Base-by-base conservation (phyloP, 2,888 invertebrate species). In the Drosophila anomalata region DNA sequence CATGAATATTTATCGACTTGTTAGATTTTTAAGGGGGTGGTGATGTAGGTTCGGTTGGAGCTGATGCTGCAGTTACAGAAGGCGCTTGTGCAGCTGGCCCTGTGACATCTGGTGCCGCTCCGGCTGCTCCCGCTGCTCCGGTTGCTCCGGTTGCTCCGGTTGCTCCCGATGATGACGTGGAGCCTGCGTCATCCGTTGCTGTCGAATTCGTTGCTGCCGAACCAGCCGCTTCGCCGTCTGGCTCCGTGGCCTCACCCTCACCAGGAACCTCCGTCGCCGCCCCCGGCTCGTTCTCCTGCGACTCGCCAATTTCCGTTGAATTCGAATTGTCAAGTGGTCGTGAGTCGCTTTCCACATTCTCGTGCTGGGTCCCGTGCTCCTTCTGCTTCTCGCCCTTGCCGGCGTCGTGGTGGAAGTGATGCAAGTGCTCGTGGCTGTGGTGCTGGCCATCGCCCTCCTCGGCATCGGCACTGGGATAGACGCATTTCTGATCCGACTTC, bases 361-460 rank as follows among this genome's bases (percentile, higher is more conserved):
- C 55, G 50, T 36, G 31, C 31, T 2, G 17, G 47, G 26, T 66
- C 53, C 39, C 70, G 12, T n/a, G 11, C 8, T 12, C 46, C 9
- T 17, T 42, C 0, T 17, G 0, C 7, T 17, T 7, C 12, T 58
- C 65, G 51, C 8, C 52, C 24, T 72, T 69, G 48, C 33, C 59
- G 3, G 75, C 22, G 46, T 83, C 71, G 41, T 83, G 82, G 65
- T 83, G 82, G 80, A 83, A 86, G 54, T 83, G 82, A 73, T 83
- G 82, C 80, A 83, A 58, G 61, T 83, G 87, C 67, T 83, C 87
- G 57, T 83, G 82, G 54, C 87, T 83, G 46, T 83, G 87, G 31
- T 76, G 80, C 48, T 75, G 55, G 2, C 20, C 8, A 4, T 36
- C 52, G 0, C 17, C 8, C 3, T 36, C 52, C 0, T 3, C 8